A percentile compares a stretch with the other conserved stretches of the same genome.
phyloP scores from a whole-genome alignment of 2,797 vertebrate species.

The Perodicticus potto region DNA sequence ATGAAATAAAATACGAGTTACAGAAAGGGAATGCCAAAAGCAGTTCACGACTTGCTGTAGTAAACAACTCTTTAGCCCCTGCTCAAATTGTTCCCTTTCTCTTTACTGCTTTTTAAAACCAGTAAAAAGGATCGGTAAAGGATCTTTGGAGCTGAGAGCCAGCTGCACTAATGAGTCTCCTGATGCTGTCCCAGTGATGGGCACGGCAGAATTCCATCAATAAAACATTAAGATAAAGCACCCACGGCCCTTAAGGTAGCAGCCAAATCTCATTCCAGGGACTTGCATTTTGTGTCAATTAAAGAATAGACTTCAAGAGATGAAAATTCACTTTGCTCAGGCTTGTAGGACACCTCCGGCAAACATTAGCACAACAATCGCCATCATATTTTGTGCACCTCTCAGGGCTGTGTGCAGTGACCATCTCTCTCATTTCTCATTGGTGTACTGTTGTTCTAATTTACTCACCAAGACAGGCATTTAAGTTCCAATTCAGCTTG shows the following conservation, averaged over 20 bases:
- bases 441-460: constrained; percentile 44
- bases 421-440: constrained; percentile 45
- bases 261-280: constrained; percentile 66
- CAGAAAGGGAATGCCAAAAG: background rate
- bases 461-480: constrained; percentile 12
- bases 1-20: constrained; percentile 38
- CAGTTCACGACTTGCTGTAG: constrained; percentile 4
- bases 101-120: constrained; percentile 62
- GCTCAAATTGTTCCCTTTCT: background rate
- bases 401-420: background rate
- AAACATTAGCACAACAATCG: constrained; percentile 71
- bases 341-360: constrained; percentile 60
- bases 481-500: background rate
- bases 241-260: constrained; percentile 60
- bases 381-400: constrained; percentile 17
- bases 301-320: constrained; percentile 71
- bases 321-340: constrained; percentile 70
- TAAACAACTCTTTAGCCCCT: constrained; percentile 65
- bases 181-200: constrained; percentile 70
- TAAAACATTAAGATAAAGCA: constrained; percentile 79
- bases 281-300: constrained; percentile 68
- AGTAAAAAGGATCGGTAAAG: constrained; percentile 38
- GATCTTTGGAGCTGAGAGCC: constrained; percentile 60
- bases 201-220: constrained; percentile 68
- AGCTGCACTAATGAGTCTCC: constrained; percentile 79